phyloP scores from a whole-genome alignment of 2,113 vertebrate species.

The Ondatra zibethicus region DNA sequence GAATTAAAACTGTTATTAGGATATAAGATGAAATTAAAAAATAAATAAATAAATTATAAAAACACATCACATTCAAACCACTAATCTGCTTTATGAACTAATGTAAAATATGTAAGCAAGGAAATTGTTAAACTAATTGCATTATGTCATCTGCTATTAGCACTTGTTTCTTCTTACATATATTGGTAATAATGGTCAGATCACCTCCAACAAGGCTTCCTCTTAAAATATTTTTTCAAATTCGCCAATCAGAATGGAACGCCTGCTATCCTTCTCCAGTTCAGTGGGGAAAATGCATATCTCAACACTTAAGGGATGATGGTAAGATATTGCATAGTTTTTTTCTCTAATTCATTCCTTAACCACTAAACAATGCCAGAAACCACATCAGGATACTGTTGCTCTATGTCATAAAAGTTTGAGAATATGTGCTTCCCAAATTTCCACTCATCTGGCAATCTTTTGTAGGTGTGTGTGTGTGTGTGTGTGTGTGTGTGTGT shows the following conservation, averaged over 20 bases:
- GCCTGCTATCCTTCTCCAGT: background rate
- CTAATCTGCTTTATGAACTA: background rate
- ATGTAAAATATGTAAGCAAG: background rate
- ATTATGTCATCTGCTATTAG: background rate
- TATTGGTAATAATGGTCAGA: background rate
- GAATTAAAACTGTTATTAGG: too few species aligned
- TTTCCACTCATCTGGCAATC: background rate
- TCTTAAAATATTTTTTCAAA: background rate
- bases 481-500: too few species aligned
- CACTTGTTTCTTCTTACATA: background rate
- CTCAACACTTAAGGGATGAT: background rate
- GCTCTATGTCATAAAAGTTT: background rate
- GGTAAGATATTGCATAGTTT: background rate
- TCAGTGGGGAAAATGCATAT: background rate
- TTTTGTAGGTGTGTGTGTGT: background rate
- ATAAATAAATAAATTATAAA: too few species aligned
- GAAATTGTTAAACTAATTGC: background rate
- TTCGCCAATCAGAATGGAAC: accelerated
- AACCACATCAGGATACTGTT: background rate
- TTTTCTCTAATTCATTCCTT: background rate
- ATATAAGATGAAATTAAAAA: too few species aligned
- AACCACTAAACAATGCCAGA: accelerated
- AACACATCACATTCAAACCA: background rate
- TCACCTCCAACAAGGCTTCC: background rate
- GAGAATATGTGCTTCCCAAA: background rate